These are phyloP conservation scores for Ommatoiulus sabulosus DNA, from an alignment of 2,888 invertebrate genomes.

Conservation along the genomic window DNA sequence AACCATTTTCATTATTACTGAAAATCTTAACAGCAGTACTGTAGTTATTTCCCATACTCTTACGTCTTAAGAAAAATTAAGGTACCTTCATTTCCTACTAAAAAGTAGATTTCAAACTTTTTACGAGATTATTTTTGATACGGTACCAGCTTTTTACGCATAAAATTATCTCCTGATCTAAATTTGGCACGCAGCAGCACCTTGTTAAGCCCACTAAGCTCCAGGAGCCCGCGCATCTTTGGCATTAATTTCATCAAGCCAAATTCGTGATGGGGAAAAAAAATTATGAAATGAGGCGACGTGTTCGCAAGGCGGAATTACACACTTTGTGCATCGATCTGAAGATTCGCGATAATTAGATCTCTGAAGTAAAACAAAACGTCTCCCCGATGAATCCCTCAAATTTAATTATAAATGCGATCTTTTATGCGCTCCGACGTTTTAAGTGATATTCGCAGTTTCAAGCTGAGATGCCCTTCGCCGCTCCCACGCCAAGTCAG, in stretches of 20 bases:
- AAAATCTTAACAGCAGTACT: too few relatives aligned
- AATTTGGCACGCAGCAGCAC: not conserved
- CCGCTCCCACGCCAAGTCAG: not conserved
- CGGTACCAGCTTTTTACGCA: not conserved
- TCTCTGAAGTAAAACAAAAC: conserved; percentile 39
- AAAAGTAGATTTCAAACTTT: too few relatives aligned
- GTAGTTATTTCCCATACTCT: too few relatives aligned
- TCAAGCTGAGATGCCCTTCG: conserved; percentile 37
- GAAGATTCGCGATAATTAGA: conserved; percentile 50
- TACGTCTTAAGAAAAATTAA: too few relatives aligned
- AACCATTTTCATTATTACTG: too few relatives aligned
- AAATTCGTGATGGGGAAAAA: conserved; percentile 26
- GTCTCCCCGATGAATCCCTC: conserved; percentile 49
- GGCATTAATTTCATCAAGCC: conserved; percentile 37
- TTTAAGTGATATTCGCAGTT: conserved; percentile 47
- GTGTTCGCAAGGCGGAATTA: conserved; percentile 35
- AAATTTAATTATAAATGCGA: conserved; percentile 50
- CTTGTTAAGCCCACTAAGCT: not conserved
- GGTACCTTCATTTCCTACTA: too few relatives aligned
- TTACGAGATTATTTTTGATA: not conserved
- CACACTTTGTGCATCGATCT: conserved; percentile 52
- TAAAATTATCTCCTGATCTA: not conserved
- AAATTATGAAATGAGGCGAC: not conserved
- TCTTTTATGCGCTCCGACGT: conserved; percentile 41
- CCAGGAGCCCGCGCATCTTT: not conserved